Base-by-base conservation (phyloP, 2,113 vertebrate species). In the Physeter macrocephalus region DNA sequence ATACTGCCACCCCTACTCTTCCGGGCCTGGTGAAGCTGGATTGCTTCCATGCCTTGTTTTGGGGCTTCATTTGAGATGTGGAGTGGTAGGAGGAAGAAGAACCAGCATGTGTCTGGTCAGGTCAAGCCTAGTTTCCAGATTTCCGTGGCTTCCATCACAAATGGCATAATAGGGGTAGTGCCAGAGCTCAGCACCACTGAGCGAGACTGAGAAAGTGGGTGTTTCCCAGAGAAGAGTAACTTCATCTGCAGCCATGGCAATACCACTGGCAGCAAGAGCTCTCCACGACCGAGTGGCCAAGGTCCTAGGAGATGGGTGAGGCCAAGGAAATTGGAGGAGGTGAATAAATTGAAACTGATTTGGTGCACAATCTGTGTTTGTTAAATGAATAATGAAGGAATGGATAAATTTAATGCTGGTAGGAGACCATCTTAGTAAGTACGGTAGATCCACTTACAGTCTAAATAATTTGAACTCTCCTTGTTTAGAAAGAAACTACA, bases 131-230 rank as follows among this genome's bases (percentile, higher is more conserved):
- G 29, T 13, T 41, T 93, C 80, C 25, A 77, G 34, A 8, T 83
- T 62, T 77, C 21, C 46, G 39, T 43, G 62, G 14, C n/a, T 82
- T 43, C 54, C n/a, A 12, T 52, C 11, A 7, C 59, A 86, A 54
- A 18, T 2, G 17, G 15, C 18, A 31, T 36, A 27, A 57, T 4
- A 2, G n/a, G 8, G 18, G 0, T 5, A 15, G 41, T 64, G 8
- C 29, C 23, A 57, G 49, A 43, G 18, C 29, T 69, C 52, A 39
- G 29, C 14, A 14, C 5, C 89, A 39, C 49, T 23, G 11, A 5
- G 8, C n/a, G 5, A 77, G 54, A n/a, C 39, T 64, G 29, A 39
- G n/a, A 25, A n/a, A 57, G 12, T 17, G 18, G n/a, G 18, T 78
- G 13, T 3, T 64, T 2, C 54, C 14, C 15, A 29, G 34, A 54